Conservation (phyloP, 2,113 vertebrate genomes). For the Tichodroma muraria region DNA sequence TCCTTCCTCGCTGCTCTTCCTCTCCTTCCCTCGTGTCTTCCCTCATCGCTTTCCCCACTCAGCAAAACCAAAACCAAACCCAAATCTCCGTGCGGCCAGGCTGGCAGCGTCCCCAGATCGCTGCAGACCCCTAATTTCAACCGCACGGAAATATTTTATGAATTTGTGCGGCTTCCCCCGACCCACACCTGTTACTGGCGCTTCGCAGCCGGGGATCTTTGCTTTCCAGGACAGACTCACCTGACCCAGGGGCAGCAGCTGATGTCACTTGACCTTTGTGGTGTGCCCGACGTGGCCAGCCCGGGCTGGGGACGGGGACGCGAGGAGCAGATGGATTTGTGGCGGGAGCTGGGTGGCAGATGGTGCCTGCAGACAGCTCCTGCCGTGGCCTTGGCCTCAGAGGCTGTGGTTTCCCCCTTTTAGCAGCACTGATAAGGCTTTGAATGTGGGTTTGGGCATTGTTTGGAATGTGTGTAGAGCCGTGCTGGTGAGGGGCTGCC, state of each 20-base stretch:
- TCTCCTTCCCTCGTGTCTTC: not conserved
- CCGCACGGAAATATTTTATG: not conserved
- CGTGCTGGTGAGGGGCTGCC: not conserved
- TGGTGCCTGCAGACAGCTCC: conserved; percentile 20
- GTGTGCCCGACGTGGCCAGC: not conserved
- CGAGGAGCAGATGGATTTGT: conserved; percentile 12
- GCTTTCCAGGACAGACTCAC: not conserved
- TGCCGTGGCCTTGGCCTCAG: not conserved
- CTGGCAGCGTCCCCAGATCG: not conserved
- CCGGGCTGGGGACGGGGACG: not conserved
- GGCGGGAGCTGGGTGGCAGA: conserved; percentile 30
- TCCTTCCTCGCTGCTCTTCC: not conserved
- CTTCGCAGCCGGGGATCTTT: not conserved
- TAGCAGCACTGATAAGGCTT: not conserved
- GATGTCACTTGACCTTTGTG: not conserved
- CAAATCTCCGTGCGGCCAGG: fast-evolving
- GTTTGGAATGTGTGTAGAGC: too few relatives aligned
- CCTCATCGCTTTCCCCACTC: not conserved
- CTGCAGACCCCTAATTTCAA: not conserved
- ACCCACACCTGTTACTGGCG: not conserved
- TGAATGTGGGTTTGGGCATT: not conserved
- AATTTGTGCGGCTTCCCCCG: not conserved
- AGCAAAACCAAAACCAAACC: not conserved
- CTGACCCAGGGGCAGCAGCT: not conserved
- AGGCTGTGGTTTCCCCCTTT: not conserved